Conservation (phyloP, 2,797 vertebrate species). For the Pristis pectinata region DNA sequence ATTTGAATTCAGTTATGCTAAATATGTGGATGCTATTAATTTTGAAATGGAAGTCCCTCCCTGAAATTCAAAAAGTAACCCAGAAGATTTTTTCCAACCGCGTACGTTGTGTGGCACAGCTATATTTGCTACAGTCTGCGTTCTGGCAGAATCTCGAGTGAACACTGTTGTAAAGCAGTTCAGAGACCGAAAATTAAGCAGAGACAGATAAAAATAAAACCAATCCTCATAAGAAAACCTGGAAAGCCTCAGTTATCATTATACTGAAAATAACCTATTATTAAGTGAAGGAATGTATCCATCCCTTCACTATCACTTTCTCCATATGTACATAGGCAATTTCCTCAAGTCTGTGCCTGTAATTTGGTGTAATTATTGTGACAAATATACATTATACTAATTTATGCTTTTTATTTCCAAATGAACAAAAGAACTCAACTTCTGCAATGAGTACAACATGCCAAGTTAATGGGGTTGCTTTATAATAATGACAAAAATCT, state of each 20-base stretch:
- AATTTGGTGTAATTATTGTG: neutral
- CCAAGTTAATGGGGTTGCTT: constrained; percentile 6
- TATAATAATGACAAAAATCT: neutral
- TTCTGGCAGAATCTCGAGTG: neutral
- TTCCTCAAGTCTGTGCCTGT: neutral
- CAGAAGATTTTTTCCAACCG: neutral
- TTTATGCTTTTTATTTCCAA: constrained; percentile 1
- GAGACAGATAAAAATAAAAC: constrained; percentile 15
- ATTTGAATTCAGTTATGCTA: neutral
- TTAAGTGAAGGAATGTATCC: neutral
- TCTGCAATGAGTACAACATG: constrained; percentile 1
- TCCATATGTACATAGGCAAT: neutral
- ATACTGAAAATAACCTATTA: neutral
- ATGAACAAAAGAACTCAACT: neutral
- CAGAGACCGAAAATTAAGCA: constrained; percentile 8
- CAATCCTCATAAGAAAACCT: neutral
- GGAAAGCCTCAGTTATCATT: neutral
- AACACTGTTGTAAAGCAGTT: neutral
- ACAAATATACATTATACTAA: neutral
- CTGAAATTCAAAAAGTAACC: neutral
- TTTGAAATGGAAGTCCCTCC: neutral
- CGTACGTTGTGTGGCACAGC: neutral
- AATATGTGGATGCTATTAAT: neutral
- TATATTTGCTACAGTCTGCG: neutral
- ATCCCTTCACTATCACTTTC: neutral